Base-by-base conservation (phyloP, 2,888 invertebrate genomes). In the Drosophila pseudotalamancana region DNA sequence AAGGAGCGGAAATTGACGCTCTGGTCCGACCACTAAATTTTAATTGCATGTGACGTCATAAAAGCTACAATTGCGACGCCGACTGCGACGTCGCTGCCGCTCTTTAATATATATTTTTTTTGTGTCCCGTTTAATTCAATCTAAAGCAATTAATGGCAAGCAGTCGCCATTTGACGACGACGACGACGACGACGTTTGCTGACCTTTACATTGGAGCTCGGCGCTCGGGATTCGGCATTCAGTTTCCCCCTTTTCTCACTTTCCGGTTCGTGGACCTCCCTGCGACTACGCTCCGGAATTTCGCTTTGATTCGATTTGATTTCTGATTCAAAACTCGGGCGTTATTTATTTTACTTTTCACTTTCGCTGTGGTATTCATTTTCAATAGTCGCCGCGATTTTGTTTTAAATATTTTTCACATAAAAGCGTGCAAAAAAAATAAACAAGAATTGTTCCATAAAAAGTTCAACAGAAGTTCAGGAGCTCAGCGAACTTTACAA, bases 61-160 rank as follows among this genome's bases (percentile, higher is more conserved):
- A 55, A 37, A 50, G 31, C 40, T 54, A n/a, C 42, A 16, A 21
- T 39, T 14, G 11, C 51, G 19, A 40, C 23, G 45, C 8, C n/a
- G 19, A 9, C 8, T 32, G 25, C 43, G 53, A 16, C 6, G 35
- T 4, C 29, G 16, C 31, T 35, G 42, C 18, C 27, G 42, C 57
- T 37, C 39, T n/a, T n/a, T n/a, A n/a, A n/a, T n/a, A n/a, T n/a
- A n/a, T n/a, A n/a, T n/a, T n/a, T n/a, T n/a, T n/a, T n/a, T n/a
- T 18, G 43, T 43, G 18, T 6, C 50, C 61, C 37, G 66, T 65
- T 87, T 84, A 88, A 89, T 86, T 88, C 80, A 79, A 86, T 86
- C 88, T 77, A 76, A 77, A 77, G 70, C 84, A 85, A 87, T 88
- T 89, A 85, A 89, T 83, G 72, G 63, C 57, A 19, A 64, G 63